Evolutionary conservation across 2,797 vertebrate genomes (phyloP), one percentile per base, ranked within the genome.

Genomic region (Echiichthys vipera): DNA sequence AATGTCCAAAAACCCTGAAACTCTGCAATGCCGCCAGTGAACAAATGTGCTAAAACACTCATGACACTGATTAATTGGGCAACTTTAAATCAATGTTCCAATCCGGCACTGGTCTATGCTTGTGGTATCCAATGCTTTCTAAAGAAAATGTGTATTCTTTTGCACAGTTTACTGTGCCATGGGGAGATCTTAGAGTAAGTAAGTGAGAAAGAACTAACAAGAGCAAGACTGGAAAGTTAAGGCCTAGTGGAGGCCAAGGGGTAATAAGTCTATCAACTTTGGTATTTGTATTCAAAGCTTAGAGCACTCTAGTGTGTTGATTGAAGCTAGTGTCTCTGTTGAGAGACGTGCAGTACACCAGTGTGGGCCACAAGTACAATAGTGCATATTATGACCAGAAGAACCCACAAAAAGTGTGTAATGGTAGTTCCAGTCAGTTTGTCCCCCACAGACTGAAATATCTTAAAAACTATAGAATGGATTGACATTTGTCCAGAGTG

Each of bases 61-160:
- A 69, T 77, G 51, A 50, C 50, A 40, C 27, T 68, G 43, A 74
- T 70, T 82, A 74, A 80, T 32, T 72, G 56, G 47, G 20, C 32
- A 58, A 83, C 39, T 69, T 78, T 55, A 36, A 66, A 86, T 73
- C 53, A n/a, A 69, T 80, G 64, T 77, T 71, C 61, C 63, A 78
- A 69, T 37, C 54, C 12, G 17, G 43, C 24, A 56, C 51, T 73
- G 71, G 58, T 75, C 6, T 57, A 12, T 17, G 9, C 9, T 36
- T 10, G 12, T 51, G 59, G 30, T 66, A 58, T 66, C 9, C 1
- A 9, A 11, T 25, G 49, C 63, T 69, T 43, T 71, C 43, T 53
- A 57, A 68, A 82, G 77, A 68, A 77, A 77, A 79, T 59, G 53
- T 34, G 46, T 36, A 62, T 70, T 50, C 46, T 58, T 84, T 74